Base-by-base conservation (phyloP, 2,797 vertebrate genomes). In the Oreonectes daqikongensis region DNA sequence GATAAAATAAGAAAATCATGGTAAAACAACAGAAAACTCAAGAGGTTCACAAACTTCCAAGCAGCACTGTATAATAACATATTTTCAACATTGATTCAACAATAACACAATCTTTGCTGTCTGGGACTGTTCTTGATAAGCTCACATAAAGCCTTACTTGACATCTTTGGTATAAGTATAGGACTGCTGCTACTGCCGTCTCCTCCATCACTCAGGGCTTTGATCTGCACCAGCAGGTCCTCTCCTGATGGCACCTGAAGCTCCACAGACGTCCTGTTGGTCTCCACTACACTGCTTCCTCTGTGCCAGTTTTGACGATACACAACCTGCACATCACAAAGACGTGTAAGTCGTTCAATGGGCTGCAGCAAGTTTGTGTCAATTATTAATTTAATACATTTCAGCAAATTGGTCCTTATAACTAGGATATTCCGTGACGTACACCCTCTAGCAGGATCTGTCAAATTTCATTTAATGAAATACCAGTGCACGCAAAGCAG, bases 111-210 rank as follows among this genome's bases (percentile, higher is more conserved):
- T n/a, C n/a, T n/a, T n/a, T n/a, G n/a, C n/a, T n/a, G n/a, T n/a
- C n/a, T n/a, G n/a, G 42, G 9, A 24, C 20, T 5, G 24, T 17
- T 22, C 18, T 48, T 40, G 38, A 81, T 65, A 35, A 69, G 72
- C 67, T 77, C 42, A 22, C 6, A 17, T 40, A 30, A 50, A 10
- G 52, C 91, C 93, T 83, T 90, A 97, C 95, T 95, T 40, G 94
- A 95, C 93, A 95, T 92, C 89, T 93, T 95, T 87, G 96, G 95
- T 87, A 97, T 96, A 87, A 91, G 91, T 75, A 97, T 95, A 84
- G 94, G 93, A 44, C 93, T 92, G 2, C 95, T 96, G 90, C 95
- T 95, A 90, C 93, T 93, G 53, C 95, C 95, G 2, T 95, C 94
- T 0, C 95, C 95, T 1, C 96, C 94, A 0, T 95, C 93, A 0